A percentile compares a stretch with the other conserved stretches of the same genome.
phyloP scores from a whole-genome alignment of 2,888 invertebrate genomes.

The Rotaria socialis region DNA sequence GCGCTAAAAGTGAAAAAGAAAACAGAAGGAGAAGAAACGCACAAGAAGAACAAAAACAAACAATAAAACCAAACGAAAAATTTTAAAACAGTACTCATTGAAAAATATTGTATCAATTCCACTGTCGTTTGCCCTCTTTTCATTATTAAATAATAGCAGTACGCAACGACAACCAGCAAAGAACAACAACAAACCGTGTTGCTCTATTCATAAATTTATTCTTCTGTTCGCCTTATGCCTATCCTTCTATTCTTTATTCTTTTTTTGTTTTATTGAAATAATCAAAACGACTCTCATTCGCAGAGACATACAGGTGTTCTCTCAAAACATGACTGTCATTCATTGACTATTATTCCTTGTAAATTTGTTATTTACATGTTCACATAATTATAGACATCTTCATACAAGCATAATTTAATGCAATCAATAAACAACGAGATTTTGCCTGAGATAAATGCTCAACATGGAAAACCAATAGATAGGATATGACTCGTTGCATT shows the following conservation, averaged over 20 bases:
- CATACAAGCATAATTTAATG: neutral
- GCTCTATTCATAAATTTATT: neutral
- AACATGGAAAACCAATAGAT: too few relatives aligned
- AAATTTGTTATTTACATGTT: neutral
- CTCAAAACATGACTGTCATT: neutral
- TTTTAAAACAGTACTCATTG: neutral
- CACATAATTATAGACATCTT: neutral
- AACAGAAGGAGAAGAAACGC: neutral
- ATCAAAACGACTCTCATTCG: neutral
- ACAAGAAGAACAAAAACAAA: neutral
- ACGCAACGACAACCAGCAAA: neutral
- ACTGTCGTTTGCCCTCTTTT: slow-evolving; percentile 2
- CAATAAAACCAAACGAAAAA: neutral
- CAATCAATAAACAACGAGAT: neutral
- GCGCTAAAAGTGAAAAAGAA: neutral
- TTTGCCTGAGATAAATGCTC: too few relatives aligned
- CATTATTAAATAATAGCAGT: neutral
- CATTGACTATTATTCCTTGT: neutral
- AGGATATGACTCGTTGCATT: too few relatives aligned
- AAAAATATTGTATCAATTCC: slow-evolving; percentile 4
- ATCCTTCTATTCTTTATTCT: neutral
- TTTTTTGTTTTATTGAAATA: neutral
- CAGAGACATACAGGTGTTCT: neutral
- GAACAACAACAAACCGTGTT: neutral
- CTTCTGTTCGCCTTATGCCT: neutral